Conservation (phyloP, 2,113 vertebrate species). For the Tenebrosternarchus preto region DNA sequence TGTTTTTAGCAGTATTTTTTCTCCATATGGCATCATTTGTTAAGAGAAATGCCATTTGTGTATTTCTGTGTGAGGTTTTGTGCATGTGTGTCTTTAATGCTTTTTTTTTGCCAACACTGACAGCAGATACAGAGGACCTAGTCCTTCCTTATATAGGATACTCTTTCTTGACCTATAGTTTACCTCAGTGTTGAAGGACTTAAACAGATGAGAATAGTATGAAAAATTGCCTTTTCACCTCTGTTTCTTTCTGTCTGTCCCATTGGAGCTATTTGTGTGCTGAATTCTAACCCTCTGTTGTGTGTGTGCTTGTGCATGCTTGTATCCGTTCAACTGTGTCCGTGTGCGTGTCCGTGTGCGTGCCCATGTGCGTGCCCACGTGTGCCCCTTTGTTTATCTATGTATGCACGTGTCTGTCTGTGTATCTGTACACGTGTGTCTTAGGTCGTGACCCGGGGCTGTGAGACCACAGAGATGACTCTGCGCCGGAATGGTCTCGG, state of each 20-base stretch:
- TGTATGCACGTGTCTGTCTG: not conserved
- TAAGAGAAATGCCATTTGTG: no score
- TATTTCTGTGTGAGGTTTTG: no score
- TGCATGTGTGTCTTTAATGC: constrained; percentile 4
- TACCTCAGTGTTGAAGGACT: not conserved
- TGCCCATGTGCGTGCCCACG: not conserved
- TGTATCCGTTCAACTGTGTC: not conserved
- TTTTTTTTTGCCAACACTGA: not conserved
- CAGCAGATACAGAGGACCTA: not conserved
- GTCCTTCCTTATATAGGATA: constrained; percentile 5
- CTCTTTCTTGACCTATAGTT: not conserved
- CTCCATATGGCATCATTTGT: no score
- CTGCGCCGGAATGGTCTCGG: constrained; percentile 89
- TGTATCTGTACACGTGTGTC: not conserved
- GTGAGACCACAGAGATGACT: constrained; percentile 92
- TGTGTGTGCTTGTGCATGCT: not conserved
- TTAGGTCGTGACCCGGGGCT: constrained; percentile 90
- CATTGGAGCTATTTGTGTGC: not conserved
- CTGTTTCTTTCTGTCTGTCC: not conserved
- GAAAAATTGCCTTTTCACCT: not conserved
- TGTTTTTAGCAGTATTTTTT: no score
- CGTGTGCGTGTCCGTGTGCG: not conserved
- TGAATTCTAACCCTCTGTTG: not conserved
- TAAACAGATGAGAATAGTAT: not conserved
- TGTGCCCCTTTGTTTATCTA: not conserved